Conservation (phyloP, 2,113 vertebrate genomes). For the Oryzias celebensis region DNA sequence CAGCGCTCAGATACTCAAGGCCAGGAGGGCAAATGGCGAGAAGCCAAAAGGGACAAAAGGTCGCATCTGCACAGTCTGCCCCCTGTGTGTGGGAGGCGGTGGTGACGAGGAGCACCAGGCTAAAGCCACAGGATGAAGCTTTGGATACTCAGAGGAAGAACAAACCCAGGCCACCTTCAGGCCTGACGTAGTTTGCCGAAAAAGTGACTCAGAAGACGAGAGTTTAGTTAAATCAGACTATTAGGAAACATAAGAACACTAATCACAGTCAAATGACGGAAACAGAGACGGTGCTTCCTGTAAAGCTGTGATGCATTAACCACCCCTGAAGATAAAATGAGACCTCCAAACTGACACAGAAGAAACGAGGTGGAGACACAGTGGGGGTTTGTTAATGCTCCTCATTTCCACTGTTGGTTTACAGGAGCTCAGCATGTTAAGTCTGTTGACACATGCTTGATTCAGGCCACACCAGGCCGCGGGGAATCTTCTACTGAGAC, state of each 20-base stretch:
- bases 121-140: slow-evolving; percentile 29
- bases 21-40: slow-evolving; percentile 27
- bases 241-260: slow-evolving; percentile 10
- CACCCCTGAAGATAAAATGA: slow-evolving; percentile 23
- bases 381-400: slow-evolving; percentile 55
- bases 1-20: slow-evolving; percentile 32
- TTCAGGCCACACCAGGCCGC: background rate
- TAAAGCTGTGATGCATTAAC: slow-evolving; percentile 40
- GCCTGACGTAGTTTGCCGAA: background rate
- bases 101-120: slow-evolving; percentile 21
- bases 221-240: background rate
- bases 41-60: slow-evolving; percentile 19
- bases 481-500: slow-evolving; percentile 28
- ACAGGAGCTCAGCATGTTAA: slow-evolving; percentile 50
- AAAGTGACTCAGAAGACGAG: slow-evolving; percentile 2
- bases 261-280: background rate
- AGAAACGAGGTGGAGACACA: slow-evolving; percentile 45
- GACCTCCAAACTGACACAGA: slow-evolving; percentile 38
- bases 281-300: slow-evolving; percentile 20
- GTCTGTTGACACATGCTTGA: slow-evolving; percentile 33
- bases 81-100: slow-evolving; percentile 49
- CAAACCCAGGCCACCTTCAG: background rate
- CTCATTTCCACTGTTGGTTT: slow-evolving; percentile 64
- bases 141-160: slow-evolving; percentile 26
- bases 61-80: slow-evolving; percentile 52